Conservation (phyloP, 2,888 invertebrate species). For the Phyto melanocephala region DNA sequence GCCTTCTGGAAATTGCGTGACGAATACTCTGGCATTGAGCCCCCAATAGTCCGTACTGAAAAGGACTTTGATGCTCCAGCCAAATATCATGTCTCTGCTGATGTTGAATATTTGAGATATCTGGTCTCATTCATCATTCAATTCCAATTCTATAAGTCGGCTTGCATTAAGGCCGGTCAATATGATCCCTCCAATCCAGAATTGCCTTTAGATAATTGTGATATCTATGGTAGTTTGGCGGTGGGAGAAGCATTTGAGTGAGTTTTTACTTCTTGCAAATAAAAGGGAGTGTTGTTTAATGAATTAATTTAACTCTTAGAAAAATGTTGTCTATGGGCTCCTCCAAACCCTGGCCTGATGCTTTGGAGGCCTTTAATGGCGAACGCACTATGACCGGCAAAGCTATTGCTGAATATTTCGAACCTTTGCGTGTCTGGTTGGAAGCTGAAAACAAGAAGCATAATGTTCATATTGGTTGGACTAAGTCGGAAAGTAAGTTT, state of each 20-base stretch:
- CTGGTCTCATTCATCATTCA: conserved; percentile 89
- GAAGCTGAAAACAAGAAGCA: conserved; percentile 85
- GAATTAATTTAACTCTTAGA: conserved; percentile 76
- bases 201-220: conserved; percentile 89
- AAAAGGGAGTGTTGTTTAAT: too few relatives aligned
- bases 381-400: conserved; percentile 86
- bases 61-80: conserved; percentile 87
- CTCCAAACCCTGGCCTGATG: conserved; percentile 90
- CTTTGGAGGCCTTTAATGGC: conserved; percentile 89
- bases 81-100: conserved; percentile 86
- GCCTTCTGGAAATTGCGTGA: conserved; percentile 84
- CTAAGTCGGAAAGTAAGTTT: conserved; percentile 76
- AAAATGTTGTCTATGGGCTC: conserved; percentile 86
- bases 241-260: conserved; percentile 87
- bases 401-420: conserved; percentile 89
- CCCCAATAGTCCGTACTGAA: conserved; percentile 83
- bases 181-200: conserved; percentile 84
- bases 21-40: conserved; percentile 83
- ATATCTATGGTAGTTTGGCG: conserved; percentile 88
- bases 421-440: conserved; percentile 88
- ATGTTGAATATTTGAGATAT: conserved; percentile 86
- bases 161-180: conserved; percentile 88
- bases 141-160: conserved; percentile 87
- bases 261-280: too few relatives aligned
- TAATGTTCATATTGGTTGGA: conserved; percentile 84